A percentile compares a stretch with the other conserved stretches of the same genome.
These are phyloP conservation scores for Dryococelus australis DNA, from an alignment of 2,888 invertebrate genomes.

Conservation along the genomic window DNA sequence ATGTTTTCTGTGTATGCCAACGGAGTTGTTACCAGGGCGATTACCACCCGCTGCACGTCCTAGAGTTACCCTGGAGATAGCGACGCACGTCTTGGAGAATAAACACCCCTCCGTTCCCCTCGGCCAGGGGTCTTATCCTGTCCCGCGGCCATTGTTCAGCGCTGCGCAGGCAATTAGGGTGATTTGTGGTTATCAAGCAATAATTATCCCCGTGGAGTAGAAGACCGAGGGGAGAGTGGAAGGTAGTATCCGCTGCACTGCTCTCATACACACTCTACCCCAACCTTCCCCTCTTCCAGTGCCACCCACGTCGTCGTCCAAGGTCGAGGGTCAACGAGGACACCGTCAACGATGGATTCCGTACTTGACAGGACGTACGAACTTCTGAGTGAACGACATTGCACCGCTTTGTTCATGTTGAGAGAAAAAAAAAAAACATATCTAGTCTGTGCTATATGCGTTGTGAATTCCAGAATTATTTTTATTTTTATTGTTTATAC, in stretches of 20 bases:
- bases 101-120: neutral
- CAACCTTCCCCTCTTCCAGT: neutral
- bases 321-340: neutral
- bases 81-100: neutral
- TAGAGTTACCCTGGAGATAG: neutral
- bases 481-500: too few species aligned
- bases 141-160: neutral
- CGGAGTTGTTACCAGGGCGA: neutral
- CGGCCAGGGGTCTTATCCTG: too few species aligned
- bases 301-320: neutral
- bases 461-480: too few species aligned
- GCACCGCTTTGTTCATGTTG: too few species aligned
- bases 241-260: too few species aligned
- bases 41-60: neutral
- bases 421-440: too few species aligned
- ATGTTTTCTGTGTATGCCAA: too few species aligned
- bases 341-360: neutral
- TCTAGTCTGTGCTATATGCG: too few species aligned
- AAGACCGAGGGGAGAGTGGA: neutral
- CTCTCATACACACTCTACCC: too few species aligned
- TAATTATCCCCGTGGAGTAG: neutral
- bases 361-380: too few species aligned
- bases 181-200: conserved; percentile 9
- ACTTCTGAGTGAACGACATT: too few species aligned
- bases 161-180: neutral